Percentiles rank a stretch among this genome's conserved stretches.
Evolutionary conservation across 2,888 invertebrate genomes (phyloP).

Genomic region (Tachystola acroxantha): DNA sequence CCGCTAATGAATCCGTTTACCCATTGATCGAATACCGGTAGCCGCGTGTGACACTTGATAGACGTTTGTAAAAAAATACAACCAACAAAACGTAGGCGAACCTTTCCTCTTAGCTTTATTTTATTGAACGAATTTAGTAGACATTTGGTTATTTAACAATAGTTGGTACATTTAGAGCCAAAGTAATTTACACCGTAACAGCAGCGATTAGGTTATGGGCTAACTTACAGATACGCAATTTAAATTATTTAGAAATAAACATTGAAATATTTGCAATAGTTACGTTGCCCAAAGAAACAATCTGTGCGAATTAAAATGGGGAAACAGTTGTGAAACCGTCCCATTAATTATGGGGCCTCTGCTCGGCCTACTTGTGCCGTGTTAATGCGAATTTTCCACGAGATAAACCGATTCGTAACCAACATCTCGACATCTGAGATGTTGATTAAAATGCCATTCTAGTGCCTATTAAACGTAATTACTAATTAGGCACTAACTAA

Average conservation of each 20-base stretch:
- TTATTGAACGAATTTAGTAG: no score
- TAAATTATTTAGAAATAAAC: slow-evolving; percentile 11
- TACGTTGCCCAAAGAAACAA: slow-evolving; percentile 20
- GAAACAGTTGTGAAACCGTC: slow-evolving; percentile 28
- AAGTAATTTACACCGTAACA: no score
- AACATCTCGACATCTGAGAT: background rate
- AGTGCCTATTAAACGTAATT: no score
- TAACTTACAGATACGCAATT: slow-evolving; percentile 10
- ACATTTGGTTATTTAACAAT: no score
- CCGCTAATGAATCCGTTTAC: background rate
- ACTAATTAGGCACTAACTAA: no score
- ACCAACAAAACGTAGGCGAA: background rate
- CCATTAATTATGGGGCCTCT: slow-evolving; percentile 24
- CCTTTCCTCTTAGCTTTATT: no score
- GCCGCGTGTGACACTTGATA: background rate
- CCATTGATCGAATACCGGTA: background rate
- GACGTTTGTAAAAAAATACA: background rate
- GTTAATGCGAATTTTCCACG: slow-evolving; percentile 27
- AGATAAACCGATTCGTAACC: slow-evolving; percentile 14
- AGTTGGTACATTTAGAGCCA: no score
- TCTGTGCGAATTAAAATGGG: slow-evolving; percentile 28
- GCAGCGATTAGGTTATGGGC: no score
- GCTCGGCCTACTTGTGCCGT: slow-evolving; percentile 17
- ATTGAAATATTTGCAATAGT: slow-evolving; percentile 13
- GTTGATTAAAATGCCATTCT: no score